These are phyloP conservation scores for Asarcornis scutulata DNA, from an alignment of 2,113 vertebrate species.

Conservation along the genomic window DNA sequence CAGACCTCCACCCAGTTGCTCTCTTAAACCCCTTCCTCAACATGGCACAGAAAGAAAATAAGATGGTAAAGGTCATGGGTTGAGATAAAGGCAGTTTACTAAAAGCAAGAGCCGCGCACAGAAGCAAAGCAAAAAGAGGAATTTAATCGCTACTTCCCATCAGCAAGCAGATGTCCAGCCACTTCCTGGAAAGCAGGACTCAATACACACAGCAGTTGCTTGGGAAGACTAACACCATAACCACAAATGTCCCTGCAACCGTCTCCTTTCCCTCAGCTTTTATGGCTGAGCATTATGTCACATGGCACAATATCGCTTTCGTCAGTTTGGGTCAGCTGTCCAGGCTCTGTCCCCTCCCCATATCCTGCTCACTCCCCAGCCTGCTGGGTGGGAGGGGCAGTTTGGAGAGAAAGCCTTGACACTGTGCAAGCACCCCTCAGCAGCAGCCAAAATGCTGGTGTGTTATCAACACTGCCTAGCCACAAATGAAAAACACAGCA, in stretches of 20 bases:
- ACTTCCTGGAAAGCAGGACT: background rate
- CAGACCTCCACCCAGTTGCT: background rate
- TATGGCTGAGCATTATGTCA: background rate
- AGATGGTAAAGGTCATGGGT: background rate
- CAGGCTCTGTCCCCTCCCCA: background rate
- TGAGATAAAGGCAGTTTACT: background rate
- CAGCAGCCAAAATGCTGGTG: background rate
- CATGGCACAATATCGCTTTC: background rate
- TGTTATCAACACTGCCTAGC: background rate
- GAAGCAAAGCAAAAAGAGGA: background rate
- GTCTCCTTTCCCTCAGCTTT: background rate
- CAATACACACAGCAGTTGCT: background rate
- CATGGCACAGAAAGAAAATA: background rate
- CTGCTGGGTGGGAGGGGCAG: background rate
- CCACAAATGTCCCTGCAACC: background rate
- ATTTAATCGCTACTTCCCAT: background rate
- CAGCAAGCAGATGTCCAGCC: background rate
- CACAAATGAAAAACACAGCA: background rate
- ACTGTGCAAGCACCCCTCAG: background rate
- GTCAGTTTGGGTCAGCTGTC: background rate
- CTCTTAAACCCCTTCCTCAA: background rate
- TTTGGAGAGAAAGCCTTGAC: background rate
- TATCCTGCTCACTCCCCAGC: background rate
- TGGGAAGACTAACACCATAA: background rate
- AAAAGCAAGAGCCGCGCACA: background rate